Evolutionary conservation across 2,797 vertebrate species (phyloP).

Genomic region (Holocentrus rufus): DNA sequence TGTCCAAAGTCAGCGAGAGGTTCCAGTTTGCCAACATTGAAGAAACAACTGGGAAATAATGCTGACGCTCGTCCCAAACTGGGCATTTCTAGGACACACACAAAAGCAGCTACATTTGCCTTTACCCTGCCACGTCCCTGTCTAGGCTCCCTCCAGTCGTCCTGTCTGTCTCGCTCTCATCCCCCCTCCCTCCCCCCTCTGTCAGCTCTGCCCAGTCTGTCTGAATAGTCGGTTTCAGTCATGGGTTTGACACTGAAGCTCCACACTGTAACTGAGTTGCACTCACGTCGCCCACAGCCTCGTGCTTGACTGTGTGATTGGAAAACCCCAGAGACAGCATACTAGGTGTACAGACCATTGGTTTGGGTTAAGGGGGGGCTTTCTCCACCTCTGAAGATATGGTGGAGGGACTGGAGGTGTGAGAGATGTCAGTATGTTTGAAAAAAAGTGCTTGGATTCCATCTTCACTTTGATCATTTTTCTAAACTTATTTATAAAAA

Average conservation of each 20-base stretch:
- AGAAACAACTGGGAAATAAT: slow-evolving; percentile 22
- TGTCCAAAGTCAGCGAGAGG: slow-evolving; percentile 38
- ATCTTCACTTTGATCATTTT: not conserved
- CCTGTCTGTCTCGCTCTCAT: slow-evolving; percentile 11
- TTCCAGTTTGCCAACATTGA: slow-evolving; percentile 65
- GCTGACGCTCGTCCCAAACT: slow-evolving; percentile 15
- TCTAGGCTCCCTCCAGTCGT: slow-evolving; percentile 27
- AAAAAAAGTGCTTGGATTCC: not conserved
- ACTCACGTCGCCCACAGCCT: slow-evolving; percentile 25
- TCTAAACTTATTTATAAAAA: slow-evolving; percentile 38
- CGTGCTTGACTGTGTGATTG: slow-evolving; percentile 9
- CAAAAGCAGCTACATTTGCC: slow-evolving; percentile 20
- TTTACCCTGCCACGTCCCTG: slow-evolving; percentile 22
- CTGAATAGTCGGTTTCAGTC: slow-evolving; percentile 3
- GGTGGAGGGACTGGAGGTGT: slow-evolving; percentile 26
- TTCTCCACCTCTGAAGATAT: slow-evolving; percentile 14
- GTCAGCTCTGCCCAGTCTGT: not conserved
- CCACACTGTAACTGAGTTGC: slow-evolving; percentile 16
- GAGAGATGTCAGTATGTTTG: slow-evolving; percentile 11
- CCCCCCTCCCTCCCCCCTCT: too few relatives aligned
- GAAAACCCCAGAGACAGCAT: slow-evolving; percentile 22
- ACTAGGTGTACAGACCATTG: not conserved
- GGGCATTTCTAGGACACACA: slow-evolving; percentile 12
- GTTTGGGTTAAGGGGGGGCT: slow-evolving; percentile 9
- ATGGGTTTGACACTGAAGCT: slow-evolving; percentile 15